Evolutionary conservation across 2,888 invertebrate genomes (phyloP), one percentile per base, ranked within the genome.

Genomic region (Scrobipalpa costella): DNA sequence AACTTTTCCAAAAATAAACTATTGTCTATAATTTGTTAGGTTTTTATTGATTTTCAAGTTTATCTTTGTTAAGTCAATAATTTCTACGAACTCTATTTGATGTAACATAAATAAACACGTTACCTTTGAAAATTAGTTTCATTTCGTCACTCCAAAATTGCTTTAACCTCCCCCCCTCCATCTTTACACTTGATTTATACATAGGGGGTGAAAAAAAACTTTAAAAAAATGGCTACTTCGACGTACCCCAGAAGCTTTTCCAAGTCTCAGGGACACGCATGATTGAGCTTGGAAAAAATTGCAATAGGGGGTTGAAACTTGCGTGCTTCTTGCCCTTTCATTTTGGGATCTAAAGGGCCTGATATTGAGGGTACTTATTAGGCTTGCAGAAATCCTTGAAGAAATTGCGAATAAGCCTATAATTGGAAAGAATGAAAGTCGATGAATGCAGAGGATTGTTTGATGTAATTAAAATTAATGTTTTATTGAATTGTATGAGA

Each of bases 201-300:
- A 62, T 47, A 49, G 52, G 63, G 60, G 63, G 40, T 49, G 40
- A 50, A 34, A 57, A 47, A 50, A 57, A 44, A 36, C 27, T 33
- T 38, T 34, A 47, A 61, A 44, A 65, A 63, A 49, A 33, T n/a
- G 44, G 15, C 5, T 33, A 21, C 58, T 11, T 38, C 17, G 15
- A 17, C 36, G 36, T 9, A 58, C 58, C 57, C 49, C 63, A 49
- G 63, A 59, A 60, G 63, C 49, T 59, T 57, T 61, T 66, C 61
- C 57, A 36, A 57, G 64, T 62, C 63, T 63, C 38, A 21, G 50
- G 11, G 33, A 34, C 68, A 68, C 66, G 66, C 68, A 67, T 68
- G 66, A 68, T 67, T 62, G 64, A 62, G 21, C 63, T 61, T 59
- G 27, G 57, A 62, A 67, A 65, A 67, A 67, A 67, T 57, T 44